Evolutionary conservation across 2,797 vertebrate genomes (phyloP).

Genomic region (Falco naumanni): DNA sequence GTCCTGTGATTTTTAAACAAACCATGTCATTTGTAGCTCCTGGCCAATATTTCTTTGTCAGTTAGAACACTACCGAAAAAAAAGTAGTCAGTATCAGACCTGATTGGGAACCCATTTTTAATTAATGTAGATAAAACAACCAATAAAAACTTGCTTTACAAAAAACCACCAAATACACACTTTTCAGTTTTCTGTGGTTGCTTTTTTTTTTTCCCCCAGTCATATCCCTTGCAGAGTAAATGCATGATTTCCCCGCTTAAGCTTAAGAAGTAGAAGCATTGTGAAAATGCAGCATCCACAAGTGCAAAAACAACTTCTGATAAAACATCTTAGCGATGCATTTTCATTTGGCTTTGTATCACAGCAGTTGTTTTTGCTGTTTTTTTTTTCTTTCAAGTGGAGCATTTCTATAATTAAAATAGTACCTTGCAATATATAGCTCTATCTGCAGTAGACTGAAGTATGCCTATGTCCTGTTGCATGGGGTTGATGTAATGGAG

Average conservation of each 20-base stretch:
- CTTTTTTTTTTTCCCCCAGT: background rate
- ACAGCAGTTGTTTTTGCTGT: background rate
- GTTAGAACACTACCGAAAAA: background rate
- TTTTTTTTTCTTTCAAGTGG: background rate
- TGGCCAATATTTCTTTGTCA: background rate
- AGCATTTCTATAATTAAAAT: background rate
- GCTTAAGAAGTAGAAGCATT: background rate
- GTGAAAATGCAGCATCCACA: background rate
- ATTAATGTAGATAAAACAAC: background rate
- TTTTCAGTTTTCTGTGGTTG: too few species aligned
- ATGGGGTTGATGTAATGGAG: background rate
- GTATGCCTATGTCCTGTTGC: background rate
- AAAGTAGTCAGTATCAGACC: background rate
- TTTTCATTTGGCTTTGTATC: background rate
- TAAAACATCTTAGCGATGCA: background rate
- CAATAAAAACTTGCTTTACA: background rate
- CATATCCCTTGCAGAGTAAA: background rate
- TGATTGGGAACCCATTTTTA: background rate
- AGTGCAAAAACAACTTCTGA: background rate
- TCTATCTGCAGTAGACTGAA: background rate
- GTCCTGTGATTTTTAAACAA: background rate
- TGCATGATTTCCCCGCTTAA: background rate
- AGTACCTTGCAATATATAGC: background rate
- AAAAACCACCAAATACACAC: rapidly evolving
- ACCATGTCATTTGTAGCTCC: background rate